Conservation (phyloP, 2,888 invertebrate species). For the Hydrotaea cyrtoneurina region DNA sequence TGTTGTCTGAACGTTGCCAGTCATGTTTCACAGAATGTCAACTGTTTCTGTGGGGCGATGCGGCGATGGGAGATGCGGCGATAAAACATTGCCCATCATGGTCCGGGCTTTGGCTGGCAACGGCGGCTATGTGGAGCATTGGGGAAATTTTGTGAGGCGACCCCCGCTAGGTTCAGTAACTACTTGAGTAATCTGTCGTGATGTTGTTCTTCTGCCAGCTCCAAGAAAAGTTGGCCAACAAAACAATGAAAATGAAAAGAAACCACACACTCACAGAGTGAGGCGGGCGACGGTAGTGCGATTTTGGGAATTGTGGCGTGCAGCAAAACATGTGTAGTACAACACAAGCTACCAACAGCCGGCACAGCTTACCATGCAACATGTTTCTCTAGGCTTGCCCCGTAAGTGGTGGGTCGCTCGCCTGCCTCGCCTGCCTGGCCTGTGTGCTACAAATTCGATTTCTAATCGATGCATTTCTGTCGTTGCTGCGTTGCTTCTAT, state of each 20-base stretch:
- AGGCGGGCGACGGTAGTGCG: background rate
- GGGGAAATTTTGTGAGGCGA: conserved; percentile 27
- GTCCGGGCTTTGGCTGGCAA: background rate
- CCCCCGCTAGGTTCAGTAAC: conserved; percentile 49
- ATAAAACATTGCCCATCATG: conserved; percentile 40
- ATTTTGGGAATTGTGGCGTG: conserved; percentile 59
- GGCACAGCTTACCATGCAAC: background rate
- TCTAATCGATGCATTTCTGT: conserved; percentile 77
- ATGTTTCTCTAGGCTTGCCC: conserved; percentile 1
- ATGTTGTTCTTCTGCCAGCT: conserved; percentile 27
- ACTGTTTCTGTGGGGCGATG: background rate
- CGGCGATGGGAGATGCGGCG: conserved; percentile 7
- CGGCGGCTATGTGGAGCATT: conserved; percentile 19
- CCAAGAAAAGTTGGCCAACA: conserved; percentile 40
- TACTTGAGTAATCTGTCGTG: conserved; percentile 27
- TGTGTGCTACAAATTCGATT: conserved; percentile 72
- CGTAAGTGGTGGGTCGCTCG: background rate
- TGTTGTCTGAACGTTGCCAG: background rate
- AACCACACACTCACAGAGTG: background rate
- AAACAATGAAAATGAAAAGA: conserved; percentile 12
- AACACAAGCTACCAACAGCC: conserved; percentile 55
- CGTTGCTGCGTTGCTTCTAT: conserved; percentile 73
- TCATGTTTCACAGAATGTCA: conserved; percentile 28
- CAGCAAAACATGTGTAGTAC: conserved; percentile 65
- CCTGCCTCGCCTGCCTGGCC: background rate